Percentiles rank a stretch among this genome's conserved stretches.
Conservation (phyloP, 2,797 vertebrate genomes). For the Gambelia wislizenii region DNA sequence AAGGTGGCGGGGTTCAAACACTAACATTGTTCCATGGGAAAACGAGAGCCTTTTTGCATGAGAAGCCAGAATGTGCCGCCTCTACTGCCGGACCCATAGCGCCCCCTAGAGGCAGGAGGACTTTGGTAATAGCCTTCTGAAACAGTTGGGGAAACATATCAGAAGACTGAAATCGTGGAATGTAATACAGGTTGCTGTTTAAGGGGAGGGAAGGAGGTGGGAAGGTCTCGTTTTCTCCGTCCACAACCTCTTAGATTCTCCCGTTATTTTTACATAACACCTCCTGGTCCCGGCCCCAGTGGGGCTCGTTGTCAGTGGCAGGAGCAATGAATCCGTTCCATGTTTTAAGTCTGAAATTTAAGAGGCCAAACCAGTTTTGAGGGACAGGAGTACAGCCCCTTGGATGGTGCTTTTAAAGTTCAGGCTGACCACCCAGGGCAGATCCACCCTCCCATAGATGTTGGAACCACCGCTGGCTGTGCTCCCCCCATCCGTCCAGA, state of each 20-base stretch:
- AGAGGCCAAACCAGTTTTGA: too few relatives aligned
- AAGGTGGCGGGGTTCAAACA: background rate
- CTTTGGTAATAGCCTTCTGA: background rate
- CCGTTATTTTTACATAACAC: background rate
- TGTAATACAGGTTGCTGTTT: too few relatives aligned
- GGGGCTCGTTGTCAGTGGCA: too few relatives aligned
- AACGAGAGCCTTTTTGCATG: slow-evolving; percentile 29
- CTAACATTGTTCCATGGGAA: background rate
- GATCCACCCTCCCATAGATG: too few relatives aligned
- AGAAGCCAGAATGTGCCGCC: background rate
- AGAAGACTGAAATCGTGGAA: background rate
- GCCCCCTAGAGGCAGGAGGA: background rate
- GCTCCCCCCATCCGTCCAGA: background rate
- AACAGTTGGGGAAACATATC: background rate
- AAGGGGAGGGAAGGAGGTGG: accelerated
- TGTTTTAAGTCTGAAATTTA: too few relatives aligned
- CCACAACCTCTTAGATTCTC: background rate
- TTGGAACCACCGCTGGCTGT: too few relatives aligned
- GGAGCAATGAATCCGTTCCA: too few relatives aligned
- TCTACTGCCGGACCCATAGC: background rate
- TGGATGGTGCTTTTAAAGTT: too few relatives aligned
- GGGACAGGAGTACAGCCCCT: too few relatives aligned
- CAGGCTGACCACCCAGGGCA: too few relatives aligned
- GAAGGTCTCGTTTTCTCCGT: background rate
- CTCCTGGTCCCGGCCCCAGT: background rate